Conservation (phyloP, 2,113 vertebrate species). For the Aramus guarauna region DNA sequence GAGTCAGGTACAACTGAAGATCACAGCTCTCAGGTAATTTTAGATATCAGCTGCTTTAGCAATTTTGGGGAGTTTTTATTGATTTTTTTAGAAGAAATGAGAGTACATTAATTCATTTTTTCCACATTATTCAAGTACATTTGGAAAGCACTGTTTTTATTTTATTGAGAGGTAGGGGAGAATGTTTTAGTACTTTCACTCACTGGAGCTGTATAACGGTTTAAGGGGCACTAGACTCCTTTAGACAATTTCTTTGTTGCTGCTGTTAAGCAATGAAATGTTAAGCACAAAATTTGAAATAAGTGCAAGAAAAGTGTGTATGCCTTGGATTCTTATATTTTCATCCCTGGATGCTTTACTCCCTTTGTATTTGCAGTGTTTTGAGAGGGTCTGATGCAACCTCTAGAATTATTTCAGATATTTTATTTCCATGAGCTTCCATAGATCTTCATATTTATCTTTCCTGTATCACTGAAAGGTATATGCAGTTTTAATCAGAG, state of each 20-base stretch:
- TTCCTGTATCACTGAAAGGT: not conserved
- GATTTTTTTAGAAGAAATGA: not conserved
- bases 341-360: not conserved
- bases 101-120: not conserved
- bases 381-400: not conserved
- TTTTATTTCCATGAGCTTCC: not conserved
- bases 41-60: not conserved
- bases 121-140: not conserved
- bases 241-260: not conserved
- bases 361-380: not conserved
- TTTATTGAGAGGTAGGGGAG: not conserved
- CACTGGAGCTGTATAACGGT: not conserved
- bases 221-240: not conserved
- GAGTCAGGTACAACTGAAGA: not conserved
- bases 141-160: not conserved
- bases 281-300: not conserved
- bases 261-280: not conserved
- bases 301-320: not conserved
- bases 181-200: not conserved
- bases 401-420: not conserved
- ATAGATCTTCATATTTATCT: not conserved
- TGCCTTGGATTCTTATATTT: not conserved
- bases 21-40: not conserved
- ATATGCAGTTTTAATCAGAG: not conserved
- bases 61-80: not conserved